Percentiles rank a stretch among this genome's conserved stretches.
These are phyloP conservation scores for Setipinna tenuifilis DNA, from an alignment of 2,797 vertebrate species.

Conservation along the genomic window DNA sequence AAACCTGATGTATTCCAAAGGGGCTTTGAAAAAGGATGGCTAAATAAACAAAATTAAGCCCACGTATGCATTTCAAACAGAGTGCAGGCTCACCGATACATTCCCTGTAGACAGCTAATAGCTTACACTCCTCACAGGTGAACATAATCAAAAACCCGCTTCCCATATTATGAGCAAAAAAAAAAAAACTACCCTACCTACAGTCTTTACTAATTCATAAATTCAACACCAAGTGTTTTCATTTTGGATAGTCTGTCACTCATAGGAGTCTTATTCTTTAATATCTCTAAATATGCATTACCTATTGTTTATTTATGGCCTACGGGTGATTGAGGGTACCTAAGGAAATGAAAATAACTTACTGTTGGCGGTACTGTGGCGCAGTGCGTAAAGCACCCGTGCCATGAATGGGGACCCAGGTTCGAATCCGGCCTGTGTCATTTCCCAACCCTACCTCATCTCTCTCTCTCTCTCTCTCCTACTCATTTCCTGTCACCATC, in stretches of 20 bases:
- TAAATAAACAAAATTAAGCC: slow-evolving; percentile 8
- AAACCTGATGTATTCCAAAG: background rate
- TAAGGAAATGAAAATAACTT: background rate
- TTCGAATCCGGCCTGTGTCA: no score
- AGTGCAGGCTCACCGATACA: background rate
- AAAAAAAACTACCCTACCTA: background rate
- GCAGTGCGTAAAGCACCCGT: no score
- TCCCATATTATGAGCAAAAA: background rate
- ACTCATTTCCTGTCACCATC: no score
- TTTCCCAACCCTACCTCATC: no score
- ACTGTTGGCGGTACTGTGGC: no score
- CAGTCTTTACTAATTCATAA: background rate
- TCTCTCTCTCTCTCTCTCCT: no score
- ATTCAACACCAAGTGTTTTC: background rate
- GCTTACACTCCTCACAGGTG: background rate
- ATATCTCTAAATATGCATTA: background rate
- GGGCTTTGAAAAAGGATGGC: background rate
- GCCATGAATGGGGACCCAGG: no score
- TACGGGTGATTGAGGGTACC: background rate
- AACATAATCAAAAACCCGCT: background rate
- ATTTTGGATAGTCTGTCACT: background rate
- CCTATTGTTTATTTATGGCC: background rate
- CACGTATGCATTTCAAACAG: background rate
- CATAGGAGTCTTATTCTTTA: background rate
- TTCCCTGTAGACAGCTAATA: background rate